Conservation (phyloP, 2,888 invertebrate genomes). For the Noctua pronuba region DNA sequence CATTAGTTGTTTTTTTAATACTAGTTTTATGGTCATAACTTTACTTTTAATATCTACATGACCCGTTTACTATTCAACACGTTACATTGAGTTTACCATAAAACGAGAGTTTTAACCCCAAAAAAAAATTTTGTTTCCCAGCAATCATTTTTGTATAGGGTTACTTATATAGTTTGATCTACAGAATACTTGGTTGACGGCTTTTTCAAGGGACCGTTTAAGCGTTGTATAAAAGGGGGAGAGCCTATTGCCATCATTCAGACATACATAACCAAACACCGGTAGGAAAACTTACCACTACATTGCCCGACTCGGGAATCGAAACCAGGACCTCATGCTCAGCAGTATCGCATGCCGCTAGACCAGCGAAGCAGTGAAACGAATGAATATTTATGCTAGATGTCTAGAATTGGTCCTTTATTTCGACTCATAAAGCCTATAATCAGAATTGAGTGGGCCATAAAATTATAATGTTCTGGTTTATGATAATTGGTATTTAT, state of each 20-base stretch:
- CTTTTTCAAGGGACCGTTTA: too few relatives aligned
- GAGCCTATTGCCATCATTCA: neutral
- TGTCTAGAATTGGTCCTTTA: conserved; percentile 11
- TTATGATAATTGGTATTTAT: conserved; percentile 26
- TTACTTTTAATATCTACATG: too few relatives aligned
- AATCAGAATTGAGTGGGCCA: conserved; percentile 23
- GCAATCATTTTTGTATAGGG: too few relatives aligned
- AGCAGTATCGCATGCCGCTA: neutral
- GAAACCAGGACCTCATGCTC: neutral
- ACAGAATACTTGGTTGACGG: too few relatives aligned
- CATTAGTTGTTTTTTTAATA: too few relatives aligned
- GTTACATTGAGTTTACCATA: too few relatives aligned
- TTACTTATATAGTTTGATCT: too few relatives aligned
- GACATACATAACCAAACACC: neutral
- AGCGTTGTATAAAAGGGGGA: too few relatives aligned
- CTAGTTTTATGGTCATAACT: too few relatives aligned
- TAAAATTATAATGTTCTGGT: conserved; percentile 32
- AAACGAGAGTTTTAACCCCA: too few relatives aligned
- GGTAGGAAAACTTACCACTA: neutral
- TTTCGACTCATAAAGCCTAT: conserved; percentile 6
- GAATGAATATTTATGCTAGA: neutral
- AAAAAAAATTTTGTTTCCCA: too few relatives aligned
- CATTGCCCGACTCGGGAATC: neutral
- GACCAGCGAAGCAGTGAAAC: neutral
- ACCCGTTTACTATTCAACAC: too few relatives aligned